Evolutionary conservation across 2,113 vertebrate genomes (phyloP).

Genomic region (Edolisoma coerulescens): DNA sequence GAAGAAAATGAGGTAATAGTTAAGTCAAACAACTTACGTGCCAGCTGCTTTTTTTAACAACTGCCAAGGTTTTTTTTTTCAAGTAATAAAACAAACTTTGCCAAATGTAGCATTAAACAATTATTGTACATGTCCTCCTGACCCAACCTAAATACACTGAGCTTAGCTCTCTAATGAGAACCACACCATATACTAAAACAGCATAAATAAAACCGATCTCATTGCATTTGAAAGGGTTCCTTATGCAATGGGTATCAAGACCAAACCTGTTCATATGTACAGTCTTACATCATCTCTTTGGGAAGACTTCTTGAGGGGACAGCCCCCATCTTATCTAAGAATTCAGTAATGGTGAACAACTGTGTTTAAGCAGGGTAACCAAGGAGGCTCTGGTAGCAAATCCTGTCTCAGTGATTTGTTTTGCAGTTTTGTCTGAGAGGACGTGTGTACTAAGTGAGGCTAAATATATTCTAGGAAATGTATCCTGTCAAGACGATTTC

Average conservation of each 20-base stretch:
- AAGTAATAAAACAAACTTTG: slow-evolving; percentile 29
- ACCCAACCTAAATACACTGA: neutral
- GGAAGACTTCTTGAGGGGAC: neutral
- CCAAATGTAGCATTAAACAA: slow-evolving; percentile 57
- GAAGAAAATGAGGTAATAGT: slow-evolving; percentile 68
- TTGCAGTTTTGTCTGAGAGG: neutral
- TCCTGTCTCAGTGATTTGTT: neutral
- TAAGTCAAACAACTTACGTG: slow-evolving; percentile 44
- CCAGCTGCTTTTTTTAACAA: slow-evolving; percentile 58
- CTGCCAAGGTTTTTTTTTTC: slow-evolving; percentile 24
- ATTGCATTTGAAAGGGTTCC: neutral
- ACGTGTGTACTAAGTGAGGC: neutral
- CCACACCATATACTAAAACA: neutral
- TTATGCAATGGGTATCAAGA: neutral
- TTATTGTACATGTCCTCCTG: slow-evolving; percentile 28
- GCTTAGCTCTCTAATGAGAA: slow-evolving; percentile 1
- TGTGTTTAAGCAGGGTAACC: neutral
- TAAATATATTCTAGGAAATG: neutral
- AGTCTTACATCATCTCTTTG: neutral
- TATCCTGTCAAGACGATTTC: neutral
- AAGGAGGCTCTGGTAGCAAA: neutral
- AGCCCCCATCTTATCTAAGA: neutral
- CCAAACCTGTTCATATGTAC: neutral
- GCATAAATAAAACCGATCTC: neutral
- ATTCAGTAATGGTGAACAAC: neutral